These are phyloP conservation scores for Loripinus fragilis DNA, from an alignment of 2,888 invertebrate genomes.

Conservation along the genomic window DNA sequence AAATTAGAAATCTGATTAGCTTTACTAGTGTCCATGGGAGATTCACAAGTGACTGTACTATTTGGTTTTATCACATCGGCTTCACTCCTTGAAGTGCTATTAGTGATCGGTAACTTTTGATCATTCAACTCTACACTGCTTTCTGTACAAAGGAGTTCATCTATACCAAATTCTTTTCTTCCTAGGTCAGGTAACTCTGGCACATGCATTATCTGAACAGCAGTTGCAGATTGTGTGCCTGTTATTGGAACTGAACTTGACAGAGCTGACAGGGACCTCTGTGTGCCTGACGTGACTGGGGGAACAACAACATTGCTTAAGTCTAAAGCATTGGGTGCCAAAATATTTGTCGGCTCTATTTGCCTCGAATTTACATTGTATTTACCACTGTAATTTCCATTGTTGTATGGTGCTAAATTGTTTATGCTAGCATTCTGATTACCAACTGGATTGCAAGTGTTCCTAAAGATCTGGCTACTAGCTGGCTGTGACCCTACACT, in stretches of 20 bases:
- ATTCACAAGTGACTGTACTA: background rate
- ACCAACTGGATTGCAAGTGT: background rate
- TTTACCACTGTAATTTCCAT: background rate
- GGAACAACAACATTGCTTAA: background rate
- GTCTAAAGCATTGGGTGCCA: background rate
- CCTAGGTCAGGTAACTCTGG: constrained; percentile 57
- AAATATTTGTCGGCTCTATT: background rate
- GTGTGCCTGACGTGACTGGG: background rate
- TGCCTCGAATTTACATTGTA: background rate
- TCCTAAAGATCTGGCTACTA: background rate
- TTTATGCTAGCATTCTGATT: background rate
- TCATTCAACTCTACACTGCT: constrained; percentile 26
- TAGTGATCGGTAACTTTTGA: background rate
- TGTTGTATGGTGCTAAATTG: background rate
- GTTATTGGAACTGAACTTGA: background rate
- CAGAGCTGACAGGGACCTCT: background rate
- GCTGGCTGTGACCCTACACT: background rate
- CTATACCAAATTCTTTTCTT: constrained; percentile 52
- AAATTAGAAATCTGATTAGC: background rate
- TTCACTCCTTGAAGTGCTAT: background rate
- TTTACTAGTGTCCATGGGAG: background rate
- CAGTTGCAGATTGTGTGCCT: background rate
- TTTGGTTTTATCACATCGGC: background rate
- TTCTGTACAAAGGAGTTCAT: constrained; percentile 30
- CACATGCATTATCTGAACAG: background rate